phyloP scores from a whole-genome alignment of 2,113 vertebrate species.

The Ondatra zibethicus region DNA sequence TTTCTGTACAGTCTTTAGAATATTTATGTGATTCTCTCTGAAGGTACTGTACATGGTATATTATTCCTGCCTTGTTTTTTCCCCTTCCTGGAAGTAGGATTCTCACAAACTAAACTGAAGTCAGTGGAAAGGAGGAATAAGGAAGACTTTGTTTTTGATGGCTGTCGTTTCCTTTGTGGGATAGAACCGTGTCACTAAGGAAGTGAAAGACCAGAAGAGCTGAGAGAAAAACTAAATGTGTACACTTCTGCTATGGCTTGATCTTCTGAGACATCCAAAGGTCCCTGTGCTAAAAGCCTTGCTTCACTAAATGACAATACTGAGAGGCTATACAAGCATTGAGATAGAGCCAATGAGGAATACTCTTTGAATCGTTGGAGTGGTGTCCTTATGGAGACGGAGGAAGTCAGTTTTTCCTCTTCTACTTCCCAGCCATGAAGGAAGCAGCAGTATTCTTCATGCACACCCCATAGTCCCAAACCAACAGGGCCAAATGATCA shows the following conservation, averaged over 20 bases:
- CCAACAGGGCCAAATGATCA: neutral
- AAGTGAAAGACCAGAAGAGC: neutral
- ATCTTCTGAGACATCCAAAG: neutral
- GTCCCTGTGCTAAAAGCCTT: neutral
- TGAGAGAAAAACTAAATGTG: neutral
- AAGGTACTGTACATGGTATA: constrained; percentile 51
- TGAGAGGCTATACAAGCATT: neutral
- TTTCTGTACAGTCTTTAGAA: constrained; percentile 77
- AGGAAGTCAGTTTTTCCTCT: neutral
- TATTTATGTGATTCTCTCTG: constrained; percentile 74
- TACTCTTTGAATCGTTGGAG: neutral
- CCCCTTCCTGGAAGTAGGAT: neutral
- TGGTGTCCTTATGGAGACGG: no score
- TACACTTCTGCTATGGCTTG: neutral
- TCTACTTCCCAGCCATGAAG: neutral
- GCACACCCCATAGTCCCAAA: neutral
- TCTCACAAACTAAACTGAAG: neutral
- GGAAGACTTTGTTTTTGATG: neutral
- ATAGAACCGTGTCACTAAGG: neutral
- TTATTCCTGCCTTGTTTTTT: constrained; percentile 53
- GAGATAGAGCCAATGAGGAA: neutral
- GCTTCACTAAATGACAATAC: neutral
- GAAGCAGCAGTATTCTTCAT: neutral
- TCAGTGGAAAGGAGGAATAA: constrained; percentile 25
- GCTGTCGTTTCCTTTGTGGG: neutral